Percentiles rank a stretch among this genome's conserved stretches.
Conservation (phyloP, 2,113 vertebrate genomes). For the Mobula hypostoma region DNA sequence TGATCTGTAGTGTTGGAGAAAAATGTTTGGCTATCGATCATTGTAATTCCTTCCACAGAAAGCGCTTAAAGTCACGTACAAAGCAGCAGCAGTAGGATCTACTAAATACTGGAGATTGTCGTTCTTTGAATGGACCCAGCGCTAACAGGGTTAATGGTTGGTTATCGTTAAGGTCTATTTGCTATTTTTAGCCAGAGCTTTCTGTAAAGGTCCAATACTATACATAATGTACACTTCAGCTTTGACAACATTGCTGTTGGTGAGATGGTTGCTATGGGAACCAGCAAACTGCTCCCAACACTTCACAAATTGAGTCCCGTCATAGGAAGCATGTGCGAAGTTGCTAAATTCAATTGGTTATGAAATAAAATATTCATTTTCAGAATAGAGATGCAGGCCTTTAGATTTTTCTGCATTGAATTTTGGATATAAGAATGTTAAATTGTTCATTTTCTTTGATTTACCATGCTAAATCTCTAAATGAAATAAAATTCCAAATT, state of each 20-base stretch:
- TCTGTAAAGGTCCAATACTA: background rate
- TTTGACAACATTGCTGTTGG: background rate
- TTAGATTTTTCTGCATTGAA: background rate
- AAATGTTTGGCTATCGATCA: background rate
- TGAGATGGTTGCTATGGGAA: background rate
- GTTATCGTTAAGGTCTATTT: no score
- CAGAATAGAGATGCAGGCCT: background rate
- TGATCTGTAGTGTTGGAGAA: background rate
- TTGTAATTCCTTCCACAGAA: no score
- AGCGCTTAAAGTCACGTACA: no score
- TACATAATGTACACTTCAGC: background rate
- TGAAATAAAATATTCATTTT: background rate
- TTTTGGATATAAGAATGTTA: background rate
- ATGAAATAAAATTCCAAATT: no score
- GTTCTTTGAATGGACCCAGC: background rate
- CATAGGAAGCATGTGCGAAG: background rate
- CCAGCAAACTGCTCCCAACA: background rate
- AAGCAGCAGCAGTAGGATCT: no score
- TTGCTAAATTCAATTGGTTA: background rate
- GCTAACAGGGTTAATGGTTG: background rate
- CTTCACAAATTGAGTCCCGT: background rate
- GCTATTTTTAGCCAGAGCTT: background rate
- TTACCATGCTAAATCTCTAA: no score
- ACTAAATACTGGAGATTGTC: no score
- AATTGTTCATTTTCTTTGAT: background rate